Evolutionary conservation across 2,113 vertebrate species (phyloP), one percentile per base, ranked within the genome.

Genomic region (Tretioscincus oriximinensis): DNA sequence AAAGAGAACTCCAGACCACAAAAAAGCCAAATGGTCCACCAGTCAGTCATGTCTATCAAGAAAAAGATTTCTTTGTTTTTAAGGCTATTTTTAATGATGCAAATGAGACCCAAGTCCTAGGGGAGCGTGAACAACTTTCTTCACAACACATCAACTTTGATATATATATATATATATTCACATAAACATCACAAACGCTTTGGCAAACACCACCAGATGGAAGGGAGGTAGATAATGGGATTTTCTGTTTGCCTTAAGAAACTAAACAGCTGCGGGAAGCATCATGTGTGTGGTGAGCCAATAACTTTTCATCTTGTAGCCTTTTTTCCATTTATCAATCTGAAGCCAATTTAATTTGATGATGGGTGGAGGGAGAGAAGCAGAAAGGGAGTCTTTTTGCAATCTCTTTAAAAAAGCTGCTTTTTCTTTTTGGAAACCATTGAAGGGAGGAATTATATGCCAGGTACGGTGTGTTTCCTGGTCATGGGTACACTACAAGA

Each of bases 131-230:
- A 70, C 22, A 71, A 31, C 7, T 89, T 61, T 83, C 83, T 77
- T 24, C 18, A 81, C 77, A 81, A 82, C 51, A 84, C 49, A 82
- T 79, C 77, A 81, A 86, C 80, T 88, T 64, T 65, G 84, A 90
- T 41, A 41, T 41, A 90, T 90, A 92, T 86, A 90, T 41, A 41
- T 41, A 90, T 90, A 92, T 86, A 88, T 28, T 80, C 74, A 69
- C 2, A 41, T 83, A 89, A 90, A 91, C 81, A 81, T 72, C 81
- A 85, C 76, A 90, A 89, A 90, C n/a, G 66, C 74, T 66, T 81
- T 71, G 86, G 87, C 90, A 94, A 93, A 94, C 91, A 92, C 41
- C 78, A 80, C 80, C 92, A 93, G 86, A 93, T 86, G 90, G 92
- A 89, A 84, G 81, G 78, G 67, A 90, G 73, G 70, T 63, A 76